Evolutionary conservation across 2,113 vertebrate species (phyloP).

Genomic region (Cepphus grylle): DNA sequence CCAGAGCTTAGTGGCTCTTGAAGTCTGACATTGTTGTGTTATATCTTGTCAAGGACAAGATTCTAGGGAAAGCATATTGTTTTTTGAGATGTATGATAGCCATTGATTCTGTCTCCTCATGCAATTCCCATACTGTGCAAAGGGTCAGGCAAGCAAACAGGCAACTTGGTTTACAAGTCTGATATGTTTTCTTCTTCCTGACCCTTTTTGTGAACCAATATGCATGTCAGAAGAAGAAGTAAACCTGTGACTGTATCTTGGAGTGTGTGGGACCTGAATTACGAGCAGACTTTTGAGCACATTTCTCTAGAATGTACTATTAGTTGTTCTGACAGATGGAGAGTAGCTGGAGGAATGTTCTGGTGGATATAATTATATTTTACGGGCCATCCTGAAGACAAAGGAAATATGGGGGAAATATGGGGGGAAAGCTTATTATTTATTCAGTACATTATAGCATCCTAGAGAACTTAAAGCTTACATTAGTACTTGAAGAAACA

Average conservation of each 20-base stretch:
- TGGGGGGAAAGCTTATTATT: neutral
- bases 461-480: neutral
- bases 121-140: neutral
- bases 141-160: neutral
- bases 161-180: neutral
- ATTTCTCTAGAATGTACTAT: neutral
- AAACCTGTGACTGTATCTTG: neutral
- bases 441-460: neutral
- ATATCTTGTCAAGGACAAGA: neutral
- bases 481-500: neutral
- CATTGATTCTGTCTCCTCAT: neutral
- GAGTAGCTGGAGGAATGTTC: neutral
- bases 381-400: neutral
- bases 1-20: neutral
- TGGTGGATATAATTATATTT: neutral
- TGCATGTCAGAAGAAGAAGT: neutral
- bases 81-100: neutral
- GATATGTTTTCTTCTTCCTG: neutral
- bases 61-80: neutral
- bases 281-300: neutral
- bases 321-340: neutral
- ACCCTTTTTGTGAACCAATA: neutral
- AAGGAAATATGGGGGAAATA: neutral
- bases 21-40: neutral
- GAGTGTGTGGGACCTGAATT: neutral